Evolutionary conservation across 2,888 invertebrate species (phyloP).

Genomic region (Deilephila elpenor): DNA sequence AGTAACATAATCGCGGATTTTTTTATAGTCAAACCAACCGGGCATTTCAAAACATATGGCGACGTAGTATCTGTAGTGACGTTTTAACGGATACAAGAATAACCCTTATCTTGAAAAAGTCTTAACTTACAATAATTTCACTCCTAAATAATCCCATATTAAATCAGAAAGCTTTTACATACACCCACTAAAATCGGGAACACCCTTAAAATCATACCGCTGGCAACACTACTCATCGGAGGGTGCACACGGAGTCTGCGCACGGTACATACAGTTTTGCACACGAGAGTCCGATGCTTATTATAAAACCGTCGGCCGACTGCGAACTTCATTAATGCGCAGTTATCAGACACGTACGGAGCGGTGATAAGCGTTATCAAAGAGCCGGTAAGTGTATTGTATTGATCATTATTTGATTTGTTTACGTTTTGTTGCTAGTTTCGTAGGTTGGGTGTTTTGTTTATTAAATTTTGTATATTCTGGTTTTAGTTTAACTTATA

Average conservation of each 20-base stretch:
- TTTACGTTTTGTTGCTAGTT: background rate
- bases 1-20: too few species aligned
- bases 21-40: too few species aligned
- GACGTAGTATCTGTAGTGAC: too few species aligned
- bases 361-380: conserved; percentile 21
- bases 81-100: too few species aligned
- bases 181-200: background rate
- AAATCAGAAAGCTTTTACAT: too few species aligned
- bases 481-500: background rate
- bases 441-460: background rate
- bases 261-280: conserved; percentile 19
- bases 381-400: conserved; percentile 14
- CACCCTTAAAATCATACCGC: background rate
- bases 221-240: conserved; percentile 3
- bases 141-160: too few species aligned
- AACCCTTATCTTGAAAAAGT: too few species aligned
- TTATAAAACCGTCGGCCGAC: background rate
- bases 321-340: background rate
- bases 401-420: background rate
- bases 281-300: background rate
- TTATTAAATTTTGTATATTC: background rate
- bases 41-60: too few species aligned
- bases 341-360: conserved; percentile 9
- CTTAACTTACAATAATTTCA: too few species aligned
- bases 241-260: conserved; percentile 22